Base-by-base conservation (phyloP, 2,888 invertebrate species). In the Euzetes globulus region DNA sequence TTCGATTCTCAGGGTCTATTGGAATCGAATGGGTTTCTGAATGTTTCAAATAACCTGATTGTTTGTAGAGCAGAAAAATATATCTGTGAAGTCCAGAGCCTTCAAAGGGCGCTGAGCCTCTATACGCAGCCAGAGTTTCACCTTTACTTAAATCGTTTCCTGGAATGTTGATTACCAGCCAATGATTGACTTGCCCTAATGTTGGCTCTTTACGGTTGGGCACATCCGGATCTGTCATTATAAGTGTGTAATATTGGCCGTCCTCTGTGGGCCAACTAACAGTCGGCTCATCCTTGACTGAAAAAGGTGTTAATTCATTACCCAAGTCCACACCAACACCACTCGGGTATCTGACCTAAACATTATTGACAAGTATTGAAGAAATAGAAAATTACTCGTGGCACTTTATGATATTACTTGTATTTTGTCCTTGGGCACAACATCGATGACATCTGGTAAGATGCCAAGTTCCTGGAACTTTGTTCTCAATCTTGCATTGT, bases 361-460 rank as follows among this genome's bases (percentile, higher is more conserved):
- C 19, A 55, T 52, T 19, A 1, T n/a, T 19, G 6, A n/a, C 4
- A 52, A 19, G 6, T n/a, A 52, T 19, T 3, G 1, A 47, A 29
- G 13, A 19, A 33, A 33, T 33, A 33, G 9, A 33, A 9, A 33
- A 33, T 33, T 33, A 33, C 4, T 33, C 9, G 4, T 33, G n/a
- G n/a, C n/a, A 33, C 9, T 33, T 33, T 33, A 33, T 6, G 13
- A 11, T 71, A 29, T n/a, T 17, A 88, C 87, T 80, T 84, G 82
- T 0, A 85, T 80, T 15, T 85, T 79, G 22, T 84, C 83, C 2
- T 83, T 78, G 0, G 91, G 91, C 0, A 87, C 87, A 27, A 82
- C 85, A 13, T 87, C 82, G 77, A 92, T 84, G 1, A 92, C 91
- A 81, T 92, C 92, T 0, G 91, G 89, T 19, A 91, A 88, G 75